phyloP scores from a whole-genome alignment of 1,140 invertebrate species.

The Caenorhabditis latens region DNA sequence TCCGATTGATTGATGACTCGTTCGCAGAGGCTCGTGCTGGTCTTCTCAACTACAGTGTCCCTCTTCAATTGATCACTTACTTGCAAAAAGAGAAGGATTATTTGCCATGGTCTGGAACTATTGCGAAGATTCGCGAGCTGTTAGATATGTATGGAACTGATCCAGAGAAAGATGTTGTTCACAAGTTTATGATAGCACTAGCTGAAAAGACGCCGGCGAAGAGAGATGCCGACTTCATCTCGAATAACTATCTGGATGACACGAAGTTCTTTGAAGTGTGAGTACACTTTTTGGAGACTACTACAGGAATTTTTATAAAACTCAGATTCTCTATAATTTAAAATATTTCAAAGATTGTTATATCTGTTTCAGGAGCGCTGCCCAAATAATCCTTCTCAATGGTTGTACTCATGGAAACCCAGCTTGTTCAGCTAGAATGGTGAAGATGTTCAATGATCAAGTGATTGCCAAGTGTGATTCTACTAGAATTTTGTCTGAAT shows the following conservation, averaged over 20 bases:
- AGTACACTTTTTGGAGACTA: not conserved
- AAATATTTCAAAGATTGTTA: not conserved
- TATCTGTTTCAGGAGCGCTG: not conserved
- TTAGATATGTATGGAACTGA: conserved; percentile 44
- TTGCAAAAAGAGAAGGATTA: conserved; percentile 27
- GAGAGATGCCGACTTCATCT: not conserved
- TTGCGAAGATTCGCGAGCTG: conserved; percentile 3
- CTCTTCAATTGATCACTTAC: conserved; percentile 30
- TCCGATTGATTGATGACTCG: conserved; percentile 52
- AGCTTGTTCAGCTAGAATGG: conserved; percentile 13
- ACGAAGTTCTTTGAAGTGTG: conserved; percentile 54
- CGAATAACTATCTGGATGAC: conserved; percentile 52
- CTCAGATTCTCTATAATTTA: not conserved
- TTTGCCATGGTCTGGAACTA: conserved; percentile 35
- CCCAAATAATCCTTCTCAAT: conserved; percentile 5
- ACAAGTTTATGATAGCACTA: conserved; percentile 14
- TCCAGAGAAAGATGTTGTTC: conserved; percentile 23
- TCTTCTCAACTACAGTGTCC: conserved; percentile 40
- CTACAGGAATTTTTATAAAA: too few relatives aligned
- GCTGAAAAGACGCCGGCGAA: not conserved
- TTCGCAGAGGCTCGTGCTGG: conserved; percentile 58
- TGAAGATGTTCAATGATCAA: conserved; percentile 41
- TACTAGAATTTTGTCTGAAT: conserved; percentile 11
- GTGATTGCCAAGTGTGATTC: conserved; percentile 50
- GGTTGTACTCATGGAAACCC: not conserved